phyloP scores from a whole-genome alignment of 2,113 vertebrate genomes.

The Nothocercus nigrocapillus region DNA sequence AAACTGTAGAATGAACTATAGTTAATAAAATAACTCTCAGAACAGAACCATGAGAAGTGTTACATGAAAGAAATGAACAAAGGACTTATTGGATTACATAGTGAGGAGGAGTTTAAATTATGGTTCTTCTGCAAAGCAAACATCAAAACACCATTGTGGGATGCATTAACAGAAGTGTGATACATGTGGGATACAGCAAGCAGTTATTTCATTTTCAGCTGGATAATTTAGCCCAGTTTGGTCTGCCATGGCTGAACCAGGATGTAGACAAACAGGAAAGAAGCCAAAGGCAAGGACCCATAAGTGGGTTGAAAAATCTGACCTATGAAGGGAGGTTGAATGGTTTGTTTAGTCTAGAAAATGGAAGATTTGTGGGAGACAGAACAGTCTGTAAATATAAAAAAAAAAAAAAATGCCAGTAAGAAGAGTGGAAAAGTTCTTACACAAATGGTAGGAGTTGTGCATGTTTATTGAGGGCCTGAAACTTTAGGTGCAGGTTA shows the following conservation, averaged over 20 bases:
- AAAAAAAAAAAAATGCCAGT: neutral
- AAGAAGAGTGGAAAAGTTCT: neutral
- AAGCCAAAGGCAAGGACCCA: neutral
- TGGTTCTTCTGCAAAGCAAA: neutral
- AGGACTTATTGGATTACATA: neutral
- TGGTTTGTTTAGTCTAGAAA: slow-evolving; percentile 55
- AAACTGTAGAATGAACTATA: neutral
- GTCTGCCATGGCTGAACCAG: neutral
- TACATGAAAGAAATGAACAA: neutral
- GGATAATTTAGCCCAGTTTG: neutral
- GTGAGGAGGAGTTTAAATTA: neutral
- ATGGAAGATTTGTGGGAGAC: neutral
- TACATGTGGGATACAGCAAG: neutral
- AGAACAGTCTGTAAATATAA: neutral
- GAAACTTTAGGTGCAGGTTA: neutral
- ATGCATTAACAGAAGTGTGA: neutral
- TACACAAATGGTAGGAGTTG: neutral
- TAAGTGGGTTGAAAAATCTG: slow-evolving; percentile 11
- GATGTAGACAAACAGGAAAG: neutral
- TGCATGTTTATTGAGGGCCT: neutral
- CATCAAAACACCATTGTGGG: neutral
- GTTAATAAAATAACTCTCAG: neutral
- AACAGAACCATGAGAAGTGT: neutral
- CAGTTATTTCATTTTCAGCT: neutral
- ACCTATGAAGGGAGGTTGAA: neutral